Percentiles rank a stretch among this genome's conserved stretches.
phyloP scores from a whole-genome alignment of 2,888 invertebrate genomes.

The Drosophila limbata region DNA sequence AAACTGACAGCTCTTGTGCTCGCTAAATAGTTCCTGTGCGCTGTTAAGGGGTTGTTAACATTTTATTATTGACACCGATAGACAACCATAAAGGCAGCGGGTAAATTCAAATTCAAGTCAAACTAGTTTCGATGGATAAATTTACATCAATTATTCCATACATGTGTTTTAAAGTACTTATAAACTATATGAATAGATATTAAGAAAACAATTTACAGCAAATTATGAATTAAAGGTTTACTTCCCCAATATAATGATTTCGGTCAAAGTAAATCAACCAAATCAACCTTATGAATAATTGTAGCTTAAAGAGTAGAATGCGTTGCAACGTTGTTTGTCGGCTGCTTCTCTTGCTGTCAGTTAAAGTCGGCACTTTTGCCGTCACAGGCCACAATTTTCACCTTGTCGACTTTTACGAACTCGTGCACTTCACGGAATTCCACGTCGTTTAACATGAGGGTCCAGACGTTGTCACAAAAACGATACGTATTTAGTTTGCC shows the following conservation, averaged over 20 bases:
- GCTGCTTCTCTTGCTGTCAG: slow-evolving; percentile 36
- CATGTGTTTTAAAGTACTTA: neutral
- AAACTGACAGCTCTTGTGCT: too few species aligned
- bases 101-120: neutral
- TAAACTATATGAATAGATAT: neutral
- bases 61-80: neutral
- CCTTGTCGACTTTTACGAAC: slow-evolving; percentile 95
- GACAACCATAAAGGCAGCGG: neutral
- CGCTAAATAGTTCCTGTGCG: too few species aligned
- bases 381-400: slow-evolving; percentile 99
- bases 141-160: neutral
- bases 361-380: slow-evolving; percentile 91
- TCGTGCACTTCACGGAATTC: slow-evolving; percentile 98
- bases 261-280: slow-evolving; percentile 14
- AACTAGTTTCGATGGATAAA: neutral
- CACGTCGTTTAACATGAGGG: slow-evolving; percentile 98
- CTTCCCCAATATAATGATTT: slow-evolving; percentile 7
- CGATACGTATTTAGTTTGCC: slow-evolving; percentile 94
- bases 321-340: slow-evolving; percentile 12
- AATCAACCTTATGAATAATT: slow-evolving; percentile 51
- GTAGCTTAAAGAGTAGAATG: slow-evolving; percentile 54
- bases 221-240: slow-evolving; percentile 56
- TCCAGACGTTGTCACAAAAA: slow-evolving; percentile 99
- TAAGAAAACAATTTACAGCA: slow-evolving; percentile 21
- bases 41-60: neutral